These are phyloP conservation scores for Laothoe populi DNA, from an alignment of 2,888 invertebrate species.

Conservation along the genomic window DNA sequence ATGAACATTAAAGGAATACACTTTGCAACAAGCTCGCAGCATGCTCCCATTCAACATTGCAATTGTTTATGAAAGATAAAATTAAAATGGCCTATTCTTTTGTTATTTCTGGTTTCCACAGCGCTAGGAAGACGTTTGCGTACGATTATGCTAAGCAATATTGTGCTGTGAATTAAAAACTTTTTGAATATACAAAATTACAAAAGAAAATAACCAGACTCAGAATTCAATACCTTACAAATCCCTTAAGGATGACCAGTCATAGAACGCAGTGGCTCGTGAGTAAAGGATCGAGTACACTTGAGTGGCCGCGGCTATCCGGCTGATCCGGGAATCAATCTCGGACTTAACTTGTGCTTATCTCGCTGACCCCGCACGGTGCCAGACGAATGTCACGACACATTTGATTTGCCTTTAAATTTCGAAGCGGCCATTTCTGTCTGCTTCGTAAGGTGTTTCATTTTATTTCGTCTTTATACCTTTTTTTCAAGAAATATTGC, in stretches of 20 bases:
- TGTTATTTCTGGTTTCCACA: slow-evolving; percentile 64
- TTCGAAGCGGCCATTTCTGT: slow-evolving; percentile 39
- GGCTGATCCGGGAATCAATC: slow-evolving; percentile 82
- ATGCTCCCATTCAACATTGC: slow-evolving; percentile 56
- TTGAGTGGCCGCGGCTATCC: slow-evolving; percentile 64
- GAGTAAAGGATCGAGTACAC: slow-evolving; percentile 78
- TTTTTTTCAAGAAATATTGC: not conserved
- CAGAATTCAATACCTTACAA: slow-evolving; percentile 46
- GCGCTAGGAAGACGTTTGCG: slow-evolving; percentile 52
- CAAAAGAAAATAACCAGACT: slow-evolving; percentile 26
- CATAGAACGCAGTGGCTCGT: slow-evolving; percentile 69
- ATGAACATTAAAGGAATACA: slow-evolving; percentile 42
- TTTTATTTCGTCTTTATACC: slow-evolving; percentile 24
- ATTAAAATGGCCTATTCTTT: slow-evolving; percentile 60
- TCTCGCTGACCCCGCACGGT: slow-evolving; percentile 75
- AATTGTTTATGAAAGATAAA: slow-evolving; percentile 59
- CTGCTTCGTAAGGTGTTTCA: slow-evolving; percentile 31
- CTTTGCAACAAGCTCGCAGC: slow-evolving; percentile 44
- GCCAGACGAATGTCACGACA: slow-evolving; percentile 66
- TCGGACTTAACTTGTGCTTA: slow-evolving; percentile 73
- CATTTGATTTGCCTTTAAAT: slow-evolving; percentile 69
- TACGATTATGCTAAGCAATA: slow-evolving; percentile 30
- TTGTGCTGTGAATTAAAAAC: slow-evolving; percentile 13
- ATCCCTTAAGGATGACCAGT: slow-evolving; percentile 62
- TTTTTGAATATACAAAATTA: slow-evolving; percentile 19